These are phyloP conservation scores for Stigmatopora nigra DNA, from an alignment of 2,113 vertebrate species.

Conservation along the genomic window DNA sequence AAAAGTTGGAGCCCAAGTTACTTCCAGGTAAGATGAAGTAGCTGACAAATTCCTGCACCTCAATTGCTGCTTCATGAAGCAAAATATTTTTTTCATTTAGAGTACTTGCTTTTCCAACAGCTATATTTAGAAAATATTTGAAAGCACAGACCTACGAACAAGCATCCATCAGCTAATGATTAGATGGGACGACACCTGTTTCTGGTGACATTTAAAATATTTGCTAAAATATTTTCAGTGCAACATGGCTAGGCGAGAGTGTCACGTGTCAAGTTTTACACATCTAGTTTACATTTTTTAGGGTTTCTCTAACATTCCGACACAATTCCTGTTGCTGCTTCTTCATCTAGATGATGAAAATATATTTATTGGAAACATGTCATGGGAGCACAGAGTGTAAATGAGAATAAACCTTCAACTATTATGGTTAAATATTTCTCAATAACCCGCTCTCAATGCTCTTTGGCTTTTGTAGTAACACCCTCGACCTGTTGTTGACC, in stretches of 20 bases:
- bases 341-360: neutral
- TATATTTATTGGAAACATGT: neutral
- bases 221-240: neutral
- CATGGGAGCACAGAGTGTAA: neutral
- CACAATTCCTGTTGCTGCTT: neutral
- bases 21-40: slow-evolving; percentile 76
- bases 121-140: neutral
- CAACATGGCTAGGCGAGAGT: neutral
- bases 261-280: neutral
- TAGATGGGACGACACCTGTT: neutral
- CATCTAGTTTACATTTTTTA: neutral
- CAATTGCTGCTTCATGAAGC: neutral
- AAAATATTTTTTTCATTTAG: neutral
- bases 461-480: slow-evolving; percentile 6
- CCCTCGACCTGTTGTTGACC: neutral
- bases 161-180: neutral
- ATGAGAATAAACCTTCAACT: neutral
- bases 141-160: neutral
- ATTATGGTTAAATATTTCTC: neutral
- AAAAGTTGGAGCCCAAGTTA: slow-evolving; percentile 86
- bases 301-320: neutral
- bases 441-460: neutral
- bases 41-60: neutral
- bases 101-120: neutral
- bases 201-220: neutral